These are phyloP conservation scores for Microtus richardsoni DNA, from an alignment of 2,113 vertebrate genomes.

Conservation along the genomic window DNA sequence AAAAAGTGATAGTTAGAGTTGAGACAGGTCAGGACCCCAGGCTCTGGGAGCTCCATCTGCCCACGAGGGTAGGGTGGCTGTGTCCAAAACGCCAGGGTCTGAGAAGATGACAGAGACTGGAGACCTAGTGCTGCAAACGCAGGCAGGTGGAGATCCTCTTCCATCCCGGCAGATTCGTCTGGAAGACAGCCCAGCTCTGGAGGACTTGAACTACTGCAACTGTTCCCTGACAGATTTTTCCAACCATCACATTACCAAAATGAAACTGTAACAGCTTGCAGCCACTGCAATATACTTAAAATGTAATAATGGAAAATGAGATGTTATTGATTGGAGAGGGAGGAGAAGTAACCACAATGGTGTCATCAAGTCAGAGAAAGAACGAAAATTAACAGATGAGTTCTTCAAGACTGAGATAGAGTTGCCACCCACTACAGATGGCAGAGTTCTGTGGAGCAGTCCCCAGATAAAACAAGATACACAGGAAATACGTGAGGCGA, in stretches of 20 bases:
- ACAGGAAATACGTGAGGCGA: slow-evolving; percentile 38
- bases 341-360: slow-evolving; percentile 76
- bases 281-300: slow-evolving; percentile 70
- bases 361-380: slow-evolving; percentile 79
- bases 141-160: background rate
- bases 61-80: background rate
- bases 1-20: background rate
- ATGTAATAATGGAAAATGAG: slow-evolving; percentile 81
- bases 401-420: slow-evolving; percentile 69
- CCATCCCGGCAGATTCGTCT: background rate
- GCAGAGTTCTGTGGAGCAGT: slow-evolving; percentile 49
- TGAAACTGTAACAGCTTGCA: slow-evolving; percentile 78
- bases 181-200: background rate
- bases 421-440: slow-evolving; percentile 76
- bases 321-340: slow-evolving; percentile 80
- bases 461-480: slow-evolving; percentile 70
- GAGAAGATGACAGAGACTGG: background rate
- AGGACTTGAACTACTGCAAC: slow-evolving; percentile 17
- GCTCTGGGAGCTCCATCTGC: background rate
- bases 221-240: slow-evolving; percentile 54
- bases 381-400: slow-evolving; percentile 79
- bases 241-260: slow-evolving; percentile 64
- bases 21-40: background rate
- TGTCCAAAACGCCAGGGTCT: background rate
- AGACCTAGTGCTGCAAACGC: rapidly evolving